Evolutionary conservation across 2,888 invertebrate species (phyloP), one percentile per base, ranked within the genome.

Genomic region (Isotomurus palustris): DNA sequence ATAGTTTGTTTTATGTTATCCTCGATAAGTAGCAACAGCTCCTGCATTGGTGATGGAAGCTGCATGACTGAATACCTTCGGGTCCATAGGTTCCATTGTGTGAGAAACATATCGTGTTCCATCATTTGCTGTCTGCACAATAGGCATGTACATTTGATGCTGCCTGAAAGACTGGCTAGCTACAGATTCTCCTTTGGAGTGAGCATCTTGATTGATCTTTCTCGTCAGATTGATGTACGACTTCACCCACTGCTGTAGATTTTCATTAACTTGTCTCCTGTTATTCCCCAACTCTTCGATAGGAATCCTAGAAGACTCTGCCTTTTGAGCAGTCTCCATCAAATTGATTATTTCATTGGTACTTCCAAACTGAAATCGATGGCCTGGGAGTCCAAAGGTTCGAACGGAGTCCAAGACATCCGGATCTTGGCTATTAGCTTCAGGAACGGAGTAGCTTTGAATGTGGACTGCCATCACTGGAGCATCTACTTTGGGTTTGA

Each of bases 381-480:
- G 62, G 3, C 49, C 49, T 10, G 25, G 36, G 21, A 49, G 49
- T 32, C 49, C 49, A 25, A 49, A 49, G 35, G 35, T 49, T 49
- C 36, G 3, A 10, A 21, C 49, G 21, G 49, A 32, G 8, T 49
- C 49, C 10, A 49, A 24, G 21, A 49, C 49, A n/a, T 49, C 49
- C 3, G 49, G 35, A 21, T 49, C 49, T 4, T 17, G 5, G 22
- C 5, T 17, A 12, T 4, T 19, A 6, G 60, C 45, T 14, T 63
- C 62, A 1, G 62, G 62, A 21, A 45, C 57, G 8, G 62, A 54
- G 32, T 27, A 59, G 2, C 59, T 57, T 29, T 63, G 62, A 27
- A 63, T 54, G 44, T 60, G 62, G 24, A 60, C 59, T 1, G 62
- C 62, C 59, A 63, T 54, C 2, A 63, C 21, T 2, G 62, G 62